Evolutionary conservation across 2,797 vertebrate genomes (phyloP).

Genomic region (Scomberomorus guttatus): DNA sequence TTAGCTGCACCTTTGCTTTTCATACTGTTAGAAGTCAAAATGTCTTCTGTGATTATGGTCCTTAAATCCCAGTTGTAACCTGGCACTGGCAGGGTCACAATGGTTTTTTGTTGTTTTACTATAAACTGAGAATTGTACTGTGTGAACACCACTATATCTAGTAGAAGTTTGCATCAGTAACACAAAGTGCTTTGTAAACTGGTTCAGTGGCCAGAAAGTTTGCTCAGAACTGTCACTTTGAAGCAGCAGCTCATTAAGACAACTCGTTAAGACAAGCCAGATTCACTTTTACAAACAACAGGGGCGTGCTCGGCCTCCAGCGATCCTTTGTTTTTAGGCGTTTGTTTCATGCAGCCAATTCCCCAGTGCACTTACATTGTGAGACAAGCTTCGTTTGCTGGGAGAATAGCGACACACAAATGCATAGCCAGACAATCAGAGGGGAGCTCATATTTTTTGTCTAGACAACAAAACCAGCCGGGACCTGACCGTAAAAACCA

Average conservation of each 20-base stretch:
- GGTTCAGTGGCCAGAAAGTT: too few species aligned
- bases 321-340: background rate
- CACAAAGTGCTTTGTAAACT: too few species aligned
- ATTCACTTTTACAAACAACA: background rate
- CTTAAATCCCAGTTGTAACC: too few species aligned
- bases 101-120: too few species aligned
- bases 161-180: too few species aligned
- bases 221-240: too few species aligned
- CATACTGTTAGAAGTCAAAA: too few species aligned
- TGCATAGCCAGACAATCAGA: constrained; percentile 5
- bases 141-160: too few species aligned
- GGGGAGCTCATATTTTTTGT: constrained; percentile 5
- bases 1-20: background rate
- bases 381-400: constrained; percentile 1
- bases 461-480: constrained; percentile 6
- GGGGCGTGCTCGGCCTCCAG: background rate
- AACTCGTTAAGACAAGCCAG: background rate
- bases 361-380: background rate
- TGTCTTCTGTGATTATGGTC: too few species aligned
- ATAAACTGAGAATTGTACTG: background rate
- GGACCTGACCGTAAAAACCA: background rate
- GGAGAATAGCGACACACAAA: constrained; percentile 8
- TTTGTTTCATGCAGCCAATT: constrained; percentile 16
- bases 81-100: too few species aligned
- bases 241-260: background rate